Conservation (phyloP, 2,888 invertebrate species). For the Apodemia hepburni region DNA sequence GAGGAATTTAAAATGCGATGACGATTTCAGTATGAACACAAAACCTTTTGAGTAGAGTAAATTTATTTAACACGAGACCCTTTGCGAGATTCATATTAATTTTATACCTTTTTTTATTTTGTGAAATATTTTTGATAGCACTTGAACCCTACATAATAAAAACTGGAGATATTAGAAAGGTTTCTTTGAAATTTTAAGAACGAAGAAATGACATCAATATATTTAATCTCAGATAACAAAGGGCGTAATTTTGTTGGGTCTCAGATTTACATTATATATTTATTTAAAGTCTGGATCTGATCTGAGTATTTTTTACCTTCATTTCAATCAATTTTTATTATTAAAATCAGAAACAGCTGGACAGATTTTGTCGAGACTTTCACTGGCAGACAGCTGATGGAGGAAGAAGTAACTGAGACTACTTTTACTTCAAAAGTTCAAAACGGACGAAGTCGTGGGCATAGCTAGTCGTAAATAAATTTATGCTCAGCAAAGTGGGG, state of each 20-base stretch:
- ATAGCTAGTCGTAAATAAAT: too few relatives aligned
- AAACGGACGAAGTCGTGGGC: too few relatives aligned
- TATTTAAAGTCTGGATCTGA: neutral
- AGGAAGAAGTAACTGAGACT: too few relatives aligned
- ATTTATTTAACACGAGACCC: slow-evolving; percentile 30
- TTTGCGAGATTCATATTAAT: slow-evolving; percentile 9
- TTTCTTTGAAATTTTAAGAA: neutral
- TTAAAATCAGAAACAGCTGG: too few relatives aligned
- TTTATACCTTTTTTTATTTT: slow-evolving; percentile 18
- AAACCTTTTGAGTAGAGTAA: slow-evolving; percentile 52
- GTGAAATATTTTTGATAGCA: slow-evolving; percentile 12
- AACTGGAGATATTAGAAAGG: neutral
- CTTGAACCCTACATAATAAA: neutral
- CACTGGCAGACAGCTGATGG: too few relatives aligned
- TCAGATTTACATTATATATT: neutral
- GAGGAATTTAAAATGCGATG: slow-evolving; percentile 76
- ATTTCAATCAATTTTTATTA: too few relatives aligned
- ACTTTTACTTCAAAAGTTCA: too few relatives aligned
- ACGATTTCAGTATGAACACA: slow-evolving; percentile 75
- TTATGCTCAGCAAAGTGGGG: too few relatives aligned
- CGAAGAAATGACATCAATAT: neutral
- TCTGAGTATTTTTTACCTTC: neutral
- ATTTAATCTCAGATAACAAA: neutral
- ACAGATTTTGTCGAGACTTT: too few relatives aligned
- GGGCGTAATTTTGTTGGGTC: neutral